Conservation (phyloP, 2,888 invertebrate species). For the Callyntrura sp. region DNA sequence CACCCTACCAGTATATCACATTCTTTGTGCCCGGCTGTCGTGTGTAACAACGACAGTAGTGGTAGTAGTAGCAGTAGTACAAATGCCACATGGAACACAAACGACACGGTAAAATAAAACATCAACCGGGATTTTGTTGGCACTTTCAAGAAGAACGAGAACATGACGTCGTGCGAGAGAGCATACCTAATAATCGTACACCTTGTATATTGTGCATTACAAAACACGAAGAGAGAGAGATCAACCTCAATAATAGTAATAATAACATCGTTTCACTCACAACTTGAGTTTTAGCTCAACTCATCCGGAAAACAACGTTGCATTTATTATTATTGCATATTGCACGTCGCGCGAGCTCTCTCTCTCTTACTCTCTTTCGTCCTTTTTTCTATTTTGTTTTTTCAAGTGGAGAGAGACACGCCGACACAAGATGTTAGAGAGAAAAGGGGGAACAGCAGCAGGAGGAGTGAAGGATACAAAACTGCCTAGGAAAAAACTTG, state of each 20-base stretch:
- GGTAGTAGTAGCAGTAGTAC: too few species aligned
- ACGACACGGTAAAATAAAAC: conserved; percentile 38
- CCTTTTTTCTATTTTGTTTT: too few species aligned
- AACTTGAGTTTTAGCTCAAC: conserved; percentile 75
- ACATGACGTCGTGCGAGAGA: too few species aligned
- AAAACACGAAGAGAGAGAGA: conserved; percentile 36
- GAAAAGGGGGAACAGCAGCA: neutral
- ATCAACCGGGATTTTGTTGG: conserved; percentile 64
- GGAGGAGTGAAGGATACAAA: conserved; percentile 23
- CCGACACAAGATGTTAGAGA: too few species aligned
- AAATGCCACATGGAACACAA: too few species aligned
- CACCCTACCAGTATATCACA: too few species aligned
- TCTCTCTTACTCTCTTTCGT: too few species aligned
- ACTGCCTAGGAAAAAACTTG: conserved; percentile 32
- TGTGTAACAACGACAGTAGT: conserved; percentile 43
- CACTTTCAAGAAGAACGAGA: conserved; percentile 37
- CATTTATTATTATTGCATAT: conserved; percentile 74
- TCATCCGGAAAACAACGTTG: conserved; percentile 77
- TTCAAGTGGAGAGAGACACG: too few species aligned
- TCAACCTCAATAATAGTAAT: conserved; percentile 74
- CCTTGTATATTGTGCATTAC: too few species aligned
- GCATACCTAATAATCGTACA: too few species aligned
- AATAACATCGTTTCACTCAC: conserved; percentile 72
- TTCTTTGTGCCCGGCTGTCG: conserved; percentile 4
- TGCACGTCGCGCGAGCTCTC: conserved; percentile 40